Evolutionary conservation across 2,113 vertebrate species (phyloP), one percentile per base, ranked within the genome.

Genomic region (Apeltes quadracus): DNA sequence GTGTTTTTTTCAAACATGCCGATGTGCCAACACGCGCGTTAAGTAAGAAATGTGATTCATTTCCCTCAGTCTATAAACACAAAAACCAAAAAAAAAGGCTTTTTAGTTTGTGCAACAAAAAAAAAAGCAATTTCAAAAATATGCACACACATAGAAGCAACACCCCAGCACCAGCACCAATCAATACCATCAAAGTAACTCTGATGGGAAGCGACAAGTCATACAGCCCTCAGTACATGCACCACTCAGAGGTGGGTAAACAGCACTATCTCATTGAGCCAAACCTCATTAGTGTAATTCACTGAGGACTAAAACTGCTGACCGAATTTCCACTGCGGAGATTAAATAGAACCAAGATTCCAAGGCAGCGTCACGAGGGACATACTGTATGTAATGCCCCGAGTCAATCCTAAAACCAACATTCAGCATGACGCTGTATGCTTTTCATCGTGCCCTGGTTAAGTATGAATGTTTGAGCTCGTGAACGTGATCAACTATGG

Each of bases 21-120:
- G 57, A 75, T 74, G 75, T 57, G 73, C 48, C 61, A 65, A 82
- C 61, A 77, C 69, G 71, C 79, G 73, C 76, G 76, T 66, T 68
- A 77, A 77, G 76, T 46, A 56, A 61, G 65, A 84, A 67, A 54
- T 69, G 84, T 53, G 76, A 76, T 80, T 48, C 75, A 75, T 82
- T 81, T 90, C 80, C 66, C 50, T 75, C 79, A 74, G 75, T 69
- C 55, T 72, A 67, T 79, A 44, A 46, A 43, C 39, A 43, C 14
- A 18, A 48, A n/a, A 7, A 56, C 1, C 23, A 32, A 13, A 7
- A 61, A 25, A 1, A 36, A 16, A 41, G 14, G 2, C 1, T 32
- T 15, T 27, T 57, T 34, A n/a, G 39, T 6, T 48, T 50, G 22
- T 39, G 55, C 59, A 10, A 48, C 59, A 10, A 48, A 6, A 51